A percentile compares a stretch with the other conserved stretches of the same genome.
Evolutionary conservation across 2,797 vertebrate species (phyloP).

Genomic region (Leuciscus waleckii): DNA sequence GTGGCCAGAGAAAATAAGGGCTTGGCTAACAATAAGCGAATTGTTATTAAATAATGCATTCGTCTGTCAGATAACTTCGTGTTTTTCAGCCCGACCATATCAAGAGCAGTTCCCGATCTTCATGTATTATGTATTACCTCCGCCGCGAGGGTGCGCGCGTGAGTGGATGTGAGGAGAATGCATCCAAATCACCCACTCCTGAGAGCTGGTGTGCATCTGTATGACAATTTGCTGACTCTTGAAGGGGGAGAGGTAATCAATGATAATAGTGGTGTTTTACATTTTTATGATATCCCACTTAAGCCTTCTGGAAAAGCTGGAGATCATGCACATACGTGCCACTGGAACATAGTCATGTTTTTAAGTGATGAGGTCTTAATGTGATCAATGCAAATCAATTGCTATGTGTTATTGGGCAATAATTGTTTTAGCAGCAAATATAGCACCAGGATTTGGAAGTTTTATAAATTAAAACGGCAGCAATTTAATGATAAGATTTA

Average conservation of each 20-base stretch:
- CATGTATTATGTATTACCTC: conserved; percentile 62
- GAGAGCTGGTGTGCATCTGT: conserved; percentile 7
- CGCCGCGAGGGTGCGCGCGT: conserved; percentile 57
- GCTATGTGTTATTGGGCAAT: conserved; percentile 1
- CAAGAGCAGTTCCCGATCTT: conserved; percentile 64
- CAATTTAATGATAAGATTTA: conserved; percentile 15
- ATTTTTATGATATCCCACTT: conserved; percentile 24
- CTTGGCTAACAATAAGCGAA: conserved; percentile 73
- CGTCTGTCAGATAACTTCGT: conserved; percentile 72
- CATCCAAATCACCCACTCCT: not conserved
- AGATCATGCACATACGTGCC: not conserved
- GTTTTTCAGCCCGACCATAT: conserved; percentile 66
- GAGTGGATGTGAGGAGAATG: conserved; percentile 34
- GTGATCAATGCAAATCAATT: conserved; percentile 15
- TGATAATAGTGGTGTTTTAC: conserved; percentile 2
- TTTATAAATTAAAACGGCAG: not conserved
- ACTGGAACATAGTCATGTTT: conserved; percentile 6
- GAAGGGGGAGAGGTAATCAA: not conserved
- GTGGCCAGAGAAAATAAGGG: conserved; percentile 64
- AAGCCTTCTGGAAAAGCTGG: not conserved
- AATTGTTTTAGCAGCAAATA: conserved; percentile 7
- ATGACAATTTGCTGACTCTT: conserved; percentile 12
- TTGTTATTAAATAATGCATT: conserved; percentile 78
- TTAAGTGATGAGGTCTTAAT: conserved; percentile 11
- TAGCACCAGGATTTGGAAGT: not conserved